Conservation (phyloP, 2,797 vertebrate genomes). For the Sphenodon punctatus region DNA sequence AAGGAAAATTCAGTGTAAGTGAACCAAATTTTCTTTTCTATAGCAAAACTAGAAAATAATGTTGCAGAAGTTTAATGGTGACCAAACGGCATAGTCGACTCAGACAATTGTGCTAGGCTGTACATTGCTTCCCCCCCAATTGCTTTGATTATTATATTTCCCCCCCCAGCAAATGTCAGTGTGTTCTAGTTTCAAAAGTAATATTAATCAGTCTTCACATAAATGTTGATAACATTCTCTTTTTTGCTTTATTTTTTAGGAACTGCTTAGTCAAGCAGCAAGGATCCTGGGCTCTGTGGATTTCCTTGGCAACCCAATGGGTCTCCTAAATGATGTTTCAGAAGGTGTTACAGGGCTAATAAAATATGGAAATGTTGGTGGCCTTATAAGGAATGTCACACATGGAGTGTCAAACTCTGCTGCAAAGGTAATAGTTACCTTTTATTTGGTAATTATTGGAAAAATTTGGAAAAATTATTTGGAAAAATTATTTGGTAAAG, state of each 20-base stretch:
- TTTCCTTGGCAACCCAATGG: conserved; percentile 98
- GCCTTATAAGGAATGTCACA: conserved; percentile 94
- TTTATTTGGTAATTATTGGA: too few species aligned
- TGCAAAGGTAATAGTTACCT: conserved; percentile 87
- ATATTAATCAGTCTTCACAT: too few species aligned
- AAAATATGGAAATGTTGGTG: conserved; percentile 94
- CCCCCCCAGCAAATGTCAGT: background rate
- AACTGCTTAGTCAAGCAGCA: conserved; percentile 94
- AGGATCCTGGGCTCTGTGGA: conserved; percentile 97
- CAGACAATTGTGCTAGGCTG: too few species aligned
- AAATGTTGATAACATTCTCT: too few species aligned
- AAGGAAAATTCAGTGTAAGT: too few species aligned
- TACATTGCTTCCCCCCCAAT: too few species aligned
- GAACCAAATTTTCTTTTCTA: too few species aligned
- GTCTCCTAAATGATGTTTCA: conserved; percentile 91
- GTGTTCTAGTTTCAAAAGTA: background rate
- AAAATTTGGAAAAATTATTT: too few species aligned
- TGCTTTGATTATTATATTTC: background rate
- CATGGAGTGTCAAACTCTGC: conserved; percentile 98
- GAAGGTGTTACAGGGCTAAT: conserved; percentile 94
- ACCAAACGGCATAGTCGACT: too few species aligned
- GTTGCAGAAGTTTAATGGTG: too few species aligned
- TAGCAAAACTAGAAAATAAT: too few species aligned
- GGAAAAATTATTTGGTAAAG: too few species aligned
- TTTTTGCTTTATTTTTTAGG: conserved; percentile 74